phyloP scores from a whole-genome alignment of 2,888 invertebrate species.

The Polyommatus icarus region DNA sequence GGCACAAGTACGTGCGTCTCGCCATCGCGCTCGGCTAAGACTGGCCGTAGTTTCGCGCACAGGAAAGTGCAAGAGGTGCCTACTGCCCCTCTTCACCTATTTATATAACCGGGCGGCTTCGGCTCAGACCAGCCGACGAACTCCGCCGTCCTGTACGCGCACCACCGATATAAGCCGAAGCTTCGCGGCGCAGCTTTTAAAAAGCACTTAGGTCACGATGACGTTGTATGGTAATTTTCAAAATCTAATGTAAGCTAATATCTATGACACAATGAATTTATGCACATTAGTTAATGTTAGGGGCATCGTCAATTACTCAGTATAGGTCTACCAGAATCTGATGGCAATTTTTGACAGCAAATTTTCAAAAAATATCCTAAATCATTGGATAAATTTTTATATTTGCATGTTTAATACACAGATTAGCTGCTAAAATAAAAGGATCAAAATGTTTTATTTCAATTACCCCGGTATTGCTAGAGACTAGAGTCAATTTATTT shows the following conservation, averaged over 20 bases:
- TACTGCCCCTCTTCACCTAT: slow-evolving; percentile 78
- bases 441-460: no score
- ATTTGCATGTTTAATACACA: no score
- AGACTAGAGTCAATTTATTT: no score
- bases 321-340: no score
- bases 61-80: slow-evolving; percentile 77
- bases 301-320: background rate
- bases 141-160: slow-evolving; percentile 62
- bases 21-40: slow-evolving; percentile 78
- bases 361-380: no score
- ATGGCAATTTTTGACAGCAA: no score
- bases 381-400: no score
- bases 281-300: slow-evolving; percentile 13
- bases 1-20: slow-evolving; percentile 77
- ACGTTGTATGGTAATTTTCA: slow-evolving; percentile 48
- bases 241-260: background rate
- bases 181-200: slow-evolving; percentile 64
- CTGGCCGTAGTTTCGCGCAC: slow-evolving; percentile 68
- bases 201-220: slow-evolving; percentile 50
- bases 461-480: no score
- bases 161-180: slow-evolving; percentile 56
- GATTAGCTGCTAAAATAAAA: no score
- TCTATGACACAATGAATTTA: slow-evolving; percentile 19
- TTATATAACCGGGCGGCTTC: slow-evolving; percentile 73
- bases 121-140: slow-evolving; percentile 55